Evolutionary conservation across 1,140 invertebrate species (phyloP).

Genomic region (Leucophenga varia): DNA sequence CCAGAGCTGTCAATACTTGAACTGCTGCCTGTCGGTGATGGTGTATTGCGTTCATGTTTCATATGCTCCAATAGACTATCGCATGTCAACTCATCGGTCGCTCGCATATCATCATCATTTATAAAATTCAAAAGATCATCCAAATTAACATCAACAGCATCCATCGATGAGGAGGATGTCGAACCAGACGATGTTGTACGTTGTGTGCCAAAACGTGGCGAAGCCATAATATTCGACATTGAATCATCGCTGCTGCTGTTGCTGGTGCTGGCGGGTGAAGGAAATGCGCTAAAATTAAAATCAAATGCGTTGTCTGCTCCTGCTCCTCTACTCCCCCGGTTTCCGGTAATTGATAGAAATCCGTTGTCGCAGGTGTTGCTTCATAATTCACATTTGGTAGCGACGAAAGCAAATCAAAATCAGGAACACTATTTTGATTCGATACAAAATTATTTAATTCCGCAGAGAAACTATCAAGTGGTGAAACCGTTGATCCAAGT

Average conservation of each 20-base stretch:
- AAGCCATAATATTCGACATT: background rate
- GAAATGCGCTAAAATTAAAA: conserved; percentile 21
- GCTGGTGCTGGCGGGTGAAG: conserved; percentile 7
- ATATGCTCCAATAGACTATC: conserved; percentile 20
- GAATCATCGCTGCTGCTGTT: background rate
- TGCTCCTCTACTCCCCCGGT: background rate
- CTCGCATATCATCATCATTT: conserved; percentile 23
- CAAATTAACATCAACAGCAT: conserved; percentile 16
- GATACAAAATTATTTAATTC: conserved; percentile 24
- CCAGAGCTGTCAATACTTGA: conserved; percentile 31
- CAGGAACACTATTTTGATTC: background rate
- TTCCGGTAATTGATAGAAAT: conserved; percentile 9
- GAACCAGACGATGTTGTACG: conserved; percentile 6
- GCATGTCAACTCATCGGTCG: conserved; percentile 22
- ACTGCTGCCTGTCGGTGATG: conserved; percentile 42
- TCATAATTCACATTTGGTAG: conserved; percentile 17
- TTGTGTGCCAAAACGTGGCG: background rate
- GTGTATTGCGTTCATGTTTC: conserved; percentile 27
- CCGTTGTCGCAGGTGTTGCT: conserved; percentile 7
- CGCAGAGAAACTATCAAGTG: conserved; percentile 29
- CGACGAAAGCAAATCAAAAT: conserved; percentile 1
- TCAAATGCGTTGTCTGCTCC: conserved; percentile 18
- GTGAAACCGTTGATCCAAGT: conserved; percentile 26
- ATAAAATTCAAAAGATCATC: conserved; percentile 32
- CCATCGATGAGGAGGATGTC: conserved; percentile 6